Base-by-base conservation (phyloP, 37 sponge, comb jelly and placozoan genomes). In the Cladorhizidae sp. region DNA sequence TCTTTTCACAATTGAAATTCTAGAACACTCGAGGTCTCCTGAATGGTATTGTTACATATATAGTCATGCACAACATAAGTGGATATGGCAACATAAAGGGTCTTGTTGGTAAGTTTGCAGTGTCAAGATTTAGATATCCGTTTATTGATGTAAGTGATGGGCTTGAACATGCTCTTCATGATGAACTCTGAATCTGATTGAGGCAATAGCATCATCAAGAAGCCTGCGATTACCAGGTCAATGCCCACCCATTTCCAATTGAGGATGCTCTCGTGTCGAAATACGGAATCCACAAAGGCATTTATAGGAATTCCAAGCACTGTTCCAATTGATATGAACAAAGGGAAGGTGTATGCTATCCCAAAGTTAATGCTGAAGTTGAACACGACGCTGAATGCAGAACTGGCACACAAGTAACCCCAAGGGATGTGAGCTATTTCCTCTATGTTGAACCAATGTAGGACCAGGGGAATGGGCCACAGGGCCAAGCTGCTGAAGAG, bases 331-430 rank as follows among this genome's bases (percentile, higher is more conserved):
- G 96, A 95, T 59, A 95, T 95, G 72, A 95, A 95, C 22, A 95
- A 77, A 0, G 96, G 96, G 63, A 85, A 95, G 11, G 96, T 95
- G 72, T 86, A 95, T 15, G 94, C 94, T 65, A 95, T 93, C 1
- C 96, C 96, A 83, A 95, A 95, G 72, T 92, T 92, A 72, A 95
- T 92, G 63, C 79, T 64, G 61, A 95, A 95, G 52, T 95, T 93
- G 62, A 95, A 95, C 20, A 90, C 40, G 12, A 92, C 64, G 0
- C 85, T 73, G 17, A 90, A 76, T 26, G 57, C 70, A 1, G 96
- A 82, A 17, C 77, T 67, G 15, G 68, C 63, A 42, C 81, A 86
- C 7, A 95, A n/a, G 40, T 57, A 93, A 31, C 26, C 40, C 94
- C 93, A 93, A 1, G 94, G 96, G 23, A 93, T 67, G n/a, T 68